phyloP scores from a whole-genome alignment of 1,140 invertebrate species.

The Panulirus ornatus region DNA sequence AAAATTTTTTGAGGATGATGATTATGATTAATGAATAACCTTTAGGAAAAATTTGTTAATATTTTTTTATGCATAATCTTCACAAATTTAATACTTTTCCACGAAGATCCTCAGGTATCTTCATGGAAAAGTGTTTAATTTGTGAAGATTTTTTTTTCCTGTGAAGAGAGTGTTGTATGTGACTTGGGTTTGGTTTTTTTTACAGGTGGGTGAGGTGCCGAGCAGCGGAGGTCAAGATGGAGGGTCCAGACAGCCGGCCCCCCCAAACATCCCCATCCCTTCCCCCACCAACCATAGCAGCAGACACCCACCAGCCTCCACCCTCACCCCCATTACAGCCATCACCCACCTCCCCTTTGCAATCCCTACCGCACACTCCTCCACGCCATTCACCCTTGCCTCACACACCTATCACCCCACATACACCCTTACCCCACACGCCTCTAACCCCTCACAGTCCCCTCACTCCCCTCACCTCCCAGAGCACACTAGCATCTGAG shows the following conservation, averaged over 20 bases:
- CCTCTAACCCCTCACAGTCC: constrained; percentile 61
- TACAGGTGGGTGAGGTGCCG: constrained; percentile 69
- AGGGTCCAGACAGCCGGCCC: constrained; percentile 65
- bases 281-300: constrained; percentile 60
- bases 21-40: too few species aligned
- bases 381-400: constrained; percentile 51
- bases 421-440: constrained; percentile 55
- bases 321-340: constrained; percentile 38
- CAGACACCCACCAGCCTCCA: constrained; percentile 38
- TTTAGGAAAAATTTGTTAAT: too few species aligned
- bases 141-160: too few species aligned
- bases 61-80: too few species aligned
- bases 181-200: not conserved
- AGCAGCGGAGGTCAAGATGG: constrained; percentile 70
- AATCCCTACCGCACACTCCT: constrained; percentile 43
- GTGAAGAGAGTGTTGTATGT: too few species aligned
- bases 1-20: too few species aligned
- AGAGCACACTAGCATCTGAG: constrained; percentile 63
- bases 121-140: too few species aligned
- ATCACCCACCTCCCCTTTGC: constrained; percentile 55
- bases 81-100: too few species aligned
- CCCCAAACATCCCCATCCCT: constrained; percentile 58
- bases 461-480: constrained; percentile 64
- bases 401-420: constrained; percentile 59
- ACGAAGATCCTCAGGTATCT: too few species aligned